Conservation (phyloP, 2,113 vertebrate genomes). For the Pterocles orientalis region DNA sequence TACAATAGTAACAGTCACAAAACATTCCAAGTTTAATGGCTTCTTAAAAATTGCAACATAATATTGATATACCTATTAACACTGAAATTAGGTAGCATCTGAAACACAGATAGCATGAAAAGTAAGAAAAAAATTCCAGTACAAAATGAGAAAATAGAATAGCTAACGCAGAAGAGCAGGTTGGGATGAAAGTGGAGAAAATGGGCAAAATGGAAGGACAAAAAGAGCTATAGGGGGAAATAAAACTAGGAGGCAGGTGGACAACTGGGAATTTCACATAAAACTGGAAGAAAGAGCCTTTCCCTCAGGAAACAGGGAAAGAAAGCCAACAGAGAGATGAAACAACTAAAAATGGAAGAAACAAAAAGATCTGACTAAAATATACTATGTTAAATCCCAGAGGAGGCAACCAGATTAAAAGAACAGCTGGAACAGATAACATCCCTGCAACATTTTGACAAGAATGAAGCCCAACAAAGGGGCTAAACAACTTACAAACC, state of each 20-base stretch:
- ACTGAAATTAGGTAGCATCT: not conserved
- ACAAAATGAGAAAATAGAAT: not conserved
- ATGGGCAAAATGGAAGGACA: not conserved
- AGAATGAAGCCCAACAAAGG: not conserved
- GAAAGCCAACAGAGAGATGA: not conserved
- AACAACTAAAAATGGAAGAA: not conserved
- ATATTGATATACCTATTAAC: not conserved
- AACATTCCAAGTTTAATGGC: not conserved
- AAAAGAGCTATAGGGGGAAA: not conserved
- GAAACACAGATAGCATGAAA: not conserved
- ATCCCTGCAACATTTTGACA: not conserved
- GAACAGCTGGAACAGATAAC: not conserved
- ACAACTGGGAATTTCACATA: not conserved
- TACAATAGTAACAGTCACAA: not conserved
- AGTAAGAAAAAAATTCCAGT: not conserved
- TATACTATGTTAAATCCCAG: not conserved
- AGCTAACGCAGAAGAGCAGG: not conserved
- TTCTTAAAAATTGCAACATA: not conserved
- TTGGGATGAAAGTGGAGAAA: not conserved
- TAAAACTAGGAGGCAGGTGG: not conserved
- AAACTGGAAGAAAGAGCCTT: not conserved
- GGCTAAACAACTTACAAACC: not conserved
- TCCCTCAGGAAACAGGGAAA: not conserved
- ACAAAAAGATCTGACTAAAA: not conserved
- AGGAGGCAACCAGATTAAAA: not conserved